Evolutionary conservation across 2,888 invertebrate species (phyloP), one percentile per base, ranked within the genome.

Genomic region (Tetrapedia diversipes): DNA sequence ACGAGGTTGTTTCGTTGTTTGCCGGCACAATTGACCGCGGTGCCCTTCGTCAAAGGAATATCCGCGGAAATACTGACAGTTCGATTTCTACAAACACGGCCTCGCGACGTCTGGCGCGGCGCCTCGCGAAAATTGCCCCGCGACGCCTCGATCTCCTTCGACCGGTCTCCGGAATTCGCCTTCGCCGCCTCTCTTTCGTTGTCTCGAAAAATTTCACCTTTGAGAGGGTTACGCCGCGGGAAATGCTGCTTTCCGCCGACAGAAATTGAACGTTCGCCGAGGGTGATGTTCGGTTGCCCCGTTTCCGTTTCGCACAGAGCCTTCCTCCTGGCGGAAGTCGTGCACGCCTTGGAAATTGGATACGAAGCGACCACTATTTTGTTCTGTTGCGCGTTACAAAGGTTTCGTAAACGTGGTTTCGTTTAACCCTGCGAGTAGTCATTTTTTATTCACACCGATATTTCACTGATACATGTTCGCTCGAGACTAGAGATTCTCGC

Each of bases 1-100:
- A 43, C 32, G 57, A n/a, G 74, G 64, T 74, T 69, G 73, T 80
- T 84, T 84, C 69, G 79, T 56, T 61, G 74, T 59, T 64, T 84
- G 68, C 66, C 69, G 60, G 69, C 61, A 69, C n/a, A 22, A 7
- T 22, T n/a, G n/a, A n/a, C n/a, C n/a, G n/a, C n/a, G n/a, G 49
- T 7, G 8, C 1, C 14, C 27, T 64, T 57, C 66, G 64, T 69
- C 64, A 71, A 77, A 70, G 63, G 65, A 43, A 80, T 71, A 64
- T 60, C 70, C 53, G 54, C 49, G 56, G 11, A 34, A 29, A 53
- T 70, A 77, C 80, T 68, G 83, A 39, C 66, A 47, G 80, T 27
- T 68, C 53, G 80, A 76, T 80, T 81, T 74, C 69, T 63, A 24
- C 47, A 45, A n/a, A 43, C 64, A 37, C 60, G 56, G 34, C 32